Evolutionary conservation across 64 coral and sea anemone genomes (phyloP).

Genomic region (Montipora capricornis): DNA sequence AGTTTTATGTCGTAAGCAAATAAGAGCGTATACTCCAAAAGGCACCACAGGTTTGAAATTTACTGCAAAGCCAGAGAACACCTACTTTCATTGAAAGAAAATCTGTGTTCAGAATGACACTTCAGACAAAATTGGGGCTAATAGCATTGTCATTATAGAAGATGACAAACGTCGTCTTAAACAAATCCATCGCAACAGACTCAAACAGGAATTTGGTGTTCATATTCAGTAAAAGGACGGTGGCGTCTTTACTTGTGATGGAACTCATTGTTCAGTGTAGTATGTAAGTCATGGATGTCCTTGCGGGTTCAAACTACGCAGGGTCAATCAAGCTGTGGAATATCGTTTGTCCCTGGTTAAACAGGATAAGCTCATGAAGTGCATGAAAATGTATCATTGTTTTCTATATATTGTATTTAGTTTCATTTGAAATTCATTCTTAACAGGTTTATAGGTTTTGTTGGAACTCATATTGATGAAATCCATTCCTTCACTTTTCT

Average conservation of each 20-base stretch:
- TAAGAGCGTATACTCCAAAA: conserved; percentile 42
- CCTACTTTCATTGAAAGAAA: conserved; percentile 44
- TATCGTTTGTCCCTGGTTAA: neutral
- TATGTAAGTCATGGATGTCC: neutral
- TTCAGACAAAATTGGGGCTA: conserved; percentile 5
- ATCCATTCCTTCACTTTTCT: no score
- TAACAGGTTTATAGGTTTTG: no score
- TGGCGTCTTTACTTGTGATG: conserved; percentile 6
- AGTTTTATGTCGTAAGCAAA: conserved; percentile 40
- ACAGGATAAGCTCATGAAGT: neutral
- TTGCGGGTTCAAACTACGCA: neutral
- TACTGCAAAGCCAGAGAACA: conserved; percentile 30
- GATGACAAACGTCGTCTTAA: neutral
- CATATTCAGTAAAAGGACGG: conserved; percentile 4
- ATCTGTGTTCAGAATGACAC: conserved; percentile 11
- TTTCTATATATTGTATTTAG: neutral
- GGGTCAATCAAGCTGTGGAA: neutral
- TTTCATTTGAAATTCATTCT: neutral
- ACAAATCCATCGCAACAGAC: conserved; percentile 7
- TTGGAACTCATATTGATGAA: no score
- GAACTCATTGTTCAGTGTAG: conserved; percentile 12
- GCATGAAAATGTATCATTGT: neutral
- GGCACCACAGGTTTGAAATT: conserved; percentile 27
- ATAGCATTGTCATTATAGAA: neutral
- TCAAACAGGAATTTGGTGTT: conserved; percentile 20